Percentiles rank a stretch among this genome's conserved stretches.
These are phyloP conservation scores for Vipera latastei DNA, from an alignment of 2,797 vertebrate species.

Conservation along the genomic window DNA sequence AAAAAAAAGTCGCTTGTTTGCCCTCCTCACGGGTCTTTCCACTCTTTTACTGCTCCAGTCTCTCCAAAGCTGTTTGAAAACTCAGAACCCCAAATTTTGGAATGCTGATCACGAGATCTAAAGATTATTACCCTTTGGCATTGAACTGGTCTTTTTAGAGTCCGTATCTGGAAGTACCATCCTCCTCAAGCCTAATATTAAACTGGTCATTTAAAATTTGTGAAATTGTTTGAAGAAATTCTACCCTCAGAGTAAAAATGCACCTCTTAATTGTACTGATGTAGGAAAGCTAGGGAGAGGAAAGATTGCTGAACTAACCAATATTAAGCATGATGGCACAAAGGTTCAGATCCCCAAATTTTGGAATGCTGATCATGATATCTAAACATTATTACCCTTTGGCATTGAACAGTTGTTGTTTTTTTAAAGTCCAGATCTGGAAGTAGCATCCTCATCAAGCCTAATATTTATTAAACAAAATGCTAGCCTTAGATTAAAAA, in stretches of 20 bases:
- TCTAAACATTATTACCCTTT: background rate
- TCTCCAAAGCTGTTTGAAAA: background rate
- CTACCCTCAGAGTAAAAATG: background rate
- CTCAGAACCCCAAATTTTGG: background rate
- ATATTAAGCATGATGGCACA: background rate
- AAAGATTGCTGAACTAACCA: background rate
- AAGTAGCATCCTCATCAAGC: background rate
- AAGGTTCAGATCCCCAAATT: background rate
- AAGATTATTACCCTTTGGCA: background rate
- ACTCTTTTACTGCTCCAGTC: background rate
- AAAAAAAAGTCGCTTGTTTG: background rate
- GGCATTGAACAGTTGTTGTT: background rate
- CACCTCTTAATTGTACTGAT: background rate
- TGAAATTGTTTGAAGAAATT: background rate
- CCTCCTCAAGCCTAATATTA: background rate
- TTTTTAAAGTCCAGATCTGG: background rate
- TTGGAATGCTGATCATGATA: background rate
- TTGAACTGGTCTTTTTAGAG: background rate
- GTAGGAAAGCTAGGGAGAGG: background rate
- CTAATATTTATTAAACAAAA: background rate
- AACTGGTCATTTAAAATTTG: background rate
- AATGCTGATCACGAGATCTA: background rate
- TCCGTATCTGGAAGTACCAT: background rate
- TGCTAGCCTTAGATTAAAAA: background rate
- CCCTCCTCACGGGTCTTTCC: background rate